phyloP scores from a whole-genome alignment of 2,888 invertebrate genomes.

The Stenchaetothrips biformis region DNA sequence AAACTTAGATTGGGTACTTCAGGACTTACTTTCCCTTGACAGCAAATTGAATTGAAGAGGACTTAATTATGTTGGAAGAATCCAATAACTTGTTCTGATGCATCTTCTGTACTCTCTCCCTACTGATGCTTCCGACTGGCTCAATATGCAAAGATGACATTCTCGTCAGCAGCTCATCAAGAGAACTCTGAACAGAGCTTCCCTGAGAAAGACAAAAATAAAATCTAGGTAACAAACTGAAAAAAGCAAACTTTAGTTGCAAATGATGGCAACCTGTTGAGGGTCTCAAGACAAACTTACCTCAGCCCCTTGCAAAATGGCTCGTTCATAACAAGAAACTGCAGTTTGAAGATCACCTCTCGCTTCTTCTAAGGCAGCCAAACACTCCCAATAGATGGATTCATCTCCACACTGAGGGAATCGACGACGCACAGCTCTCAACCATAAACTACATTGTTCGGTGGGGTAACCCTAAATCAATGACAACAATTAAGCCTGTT shows the following conservation, averaged over 20 bases:
- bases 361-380: conserved; percentile 54
- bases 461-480: conserved; percentile 50
- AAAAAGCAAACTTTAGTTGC: not conserved
- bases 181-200: conserved; percentile 51
- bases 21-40: conserved; percentile 47
- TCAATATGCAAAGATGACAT: conserved; percentile 56
- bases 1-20: not conserved
- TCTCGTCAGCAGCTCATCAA: conserved; percentile 54
- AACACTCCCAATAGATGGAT: conserved; percentile 58
- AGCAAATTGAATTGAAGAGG: conserved; percentile 56
- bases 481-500: too few relatives aligned
- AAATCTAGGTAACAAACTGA: not conserved
- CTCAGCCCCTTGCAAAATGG: conserved; percentile 55
- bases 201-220: conserved; percentile 44
- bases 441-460: conserved; percentile 55
- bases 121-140: conserved; percentile 42
- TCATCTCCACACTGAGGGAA: conserved; percentile 47
- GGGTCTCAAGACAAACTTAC: conserved; percentile 41
- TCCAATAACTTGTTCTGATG: conserved; percentile 45
- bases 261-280: too few relatives aligned
- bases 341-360: conserved; percentile 54
- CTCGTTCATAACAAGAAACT: conserved; percentile 56
- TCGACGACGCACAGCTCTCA: conserved; percentile 50
- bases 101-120: conserved; percentile 36
- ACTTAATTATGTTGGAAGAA: conserved; percentile 56